Conservation (phyloP, 2,113 vertebrate genomes). For the Quiscalus mexicanus region DNA sequence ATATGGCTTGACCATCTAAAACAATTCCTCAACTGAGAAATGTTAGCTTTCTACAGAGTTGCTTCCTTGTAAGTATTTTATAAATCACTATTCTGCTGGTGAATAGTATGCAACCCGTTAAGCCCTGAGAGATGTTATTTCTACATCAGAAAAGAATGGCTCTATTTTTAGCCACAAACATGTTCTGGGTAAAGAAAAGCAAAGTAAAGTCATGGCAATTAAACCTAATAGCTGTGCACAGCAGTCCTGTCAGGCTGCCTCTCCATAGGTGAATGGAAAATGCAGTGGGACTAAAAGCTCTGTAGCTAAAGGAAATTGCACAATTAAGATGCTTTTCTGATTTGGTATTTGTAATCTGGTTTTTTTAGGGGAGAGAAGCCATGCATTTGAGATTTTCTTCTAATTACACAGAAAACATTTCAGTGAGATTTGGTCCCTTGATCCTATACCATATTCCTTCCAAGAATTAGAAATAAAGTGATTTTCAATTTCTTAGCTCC, state of each 20-base stretch:
- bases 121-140: slow-evolving; percentile 44
- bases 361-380: neutral
- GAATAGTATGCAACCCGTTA: neutral
- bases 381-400: slow-evolving; percentile 1
- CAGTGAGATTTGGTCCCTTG: neutral
- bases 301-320: neutral
- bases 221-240: slow-evolving; percentile 59
- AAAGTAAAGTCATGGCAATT: slow-evolving; percentile 63
- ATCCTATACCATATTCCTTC: neutral
- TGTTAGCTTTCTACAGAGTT: neutral
- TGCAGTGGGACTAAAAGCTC: slow-evolving; percentile 8
- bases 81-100: neutral
- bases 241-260: slow-evolving; percentile 11
- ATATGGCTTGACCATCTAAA: neutral
- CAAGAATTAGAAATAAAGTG: neutral
- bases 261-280: slow-evolving; percentile 34
- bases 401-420: neutral
- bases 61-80: neutral
- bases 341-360: neutral
- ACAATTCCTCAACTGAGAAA: neutral
- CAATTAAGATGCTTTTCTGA: neutral
- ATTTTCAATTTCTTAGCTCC: neutral
- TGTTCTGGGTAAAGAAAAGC: slow-evolving; percentile 55
- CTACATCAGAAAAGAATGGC: slow-evolving; percentile 52
- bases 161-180: slow-evolving; percentile 71